phyloP scores from a whole-genome alignment of 2,797 vertebrate species.

The Muscicapa comitata region DNA sequence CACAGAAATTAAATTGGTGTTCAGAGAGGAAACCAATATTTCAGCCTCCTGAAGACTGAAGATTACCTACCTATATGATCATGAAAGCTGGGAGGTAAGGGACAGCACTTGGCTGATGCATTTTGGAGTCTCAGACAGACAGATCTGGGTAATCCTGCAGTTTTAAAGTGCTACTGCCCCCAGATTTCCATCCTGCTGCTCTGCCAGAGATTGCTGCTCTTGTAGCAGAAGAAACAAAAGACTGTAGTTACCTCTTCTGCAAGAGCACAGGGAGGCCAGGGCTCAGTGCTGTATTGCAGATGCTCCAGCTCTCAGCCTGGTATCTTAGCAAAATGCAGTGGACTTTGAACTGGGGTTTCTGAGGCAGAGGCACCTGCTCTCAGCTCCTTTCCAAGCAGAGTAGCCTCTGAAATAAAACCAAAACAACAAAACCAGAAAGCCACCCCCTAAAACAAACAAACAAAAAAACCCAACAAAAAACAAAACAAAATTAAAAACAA shows the following conservation, averaged over 20 bases:
- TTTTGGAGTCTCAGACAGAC: not conserved
- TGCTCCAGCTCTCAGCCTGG: not conserved
- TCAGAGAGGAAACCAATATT: not conserved
- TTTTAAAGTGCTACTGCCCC: not conserved
- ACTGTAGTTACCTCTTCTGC: not conserved
- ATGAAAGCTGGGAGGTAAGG: not conserved
- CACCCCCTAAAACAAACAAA: not conserved
- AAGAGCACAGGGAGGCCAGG: not conserved
- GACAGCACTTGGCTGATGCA: not conserved
- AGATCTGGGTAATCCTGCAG: not conserved
- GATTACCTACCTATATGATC: not conserved
- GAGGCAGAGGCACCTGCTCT: not conserved
- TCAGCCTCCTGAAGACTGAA: not conserved
- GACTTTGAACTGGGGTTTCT: not conserved
- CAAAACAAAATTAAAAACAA: not conserved
- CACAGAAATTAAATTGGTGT: not conserved
- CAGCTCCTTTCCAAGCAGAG: not conserved
- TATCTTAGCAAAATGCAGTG: not conserved
- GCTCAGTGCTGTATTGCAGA: not conserved
- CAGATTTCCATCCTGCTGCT: not conserved
- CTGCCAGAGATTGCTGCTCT: not conserved
- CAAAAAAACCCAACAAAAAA: not conserved
- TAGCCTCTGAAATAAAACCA: not conserved
- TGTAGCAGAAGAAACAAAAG: not conserved
- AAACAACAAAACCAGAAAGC: not conserved